Evolutionary conservation across 2,888 invertebrate species (phyloP).

Genomic region (Agrilus biguttatus): DNA sequence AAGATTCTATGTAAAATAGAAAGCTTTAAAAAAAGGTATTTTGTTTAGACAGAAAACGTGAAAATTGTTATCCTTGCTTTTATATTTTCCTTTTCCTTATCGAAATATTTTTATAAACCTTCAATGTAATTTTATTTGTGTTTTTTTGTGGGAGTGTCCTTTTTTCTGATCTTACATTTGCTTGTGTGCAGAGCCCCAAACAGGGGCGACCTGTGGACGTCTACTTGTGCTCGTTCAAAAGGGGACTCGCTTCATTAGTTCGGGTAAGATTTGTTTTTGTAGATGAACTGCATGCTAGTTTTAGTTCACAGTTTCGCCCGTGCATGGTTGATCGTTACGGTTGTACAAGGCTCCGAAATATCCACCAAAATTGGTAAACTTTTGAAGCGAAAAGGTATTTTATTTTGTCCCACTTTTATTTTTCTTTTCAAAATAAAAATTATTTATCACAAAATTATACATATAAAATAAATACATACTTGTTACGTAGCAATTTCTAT

Average conservation of each 20-base stretch:
- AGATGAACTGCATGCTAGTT: conserved; percentile 31
- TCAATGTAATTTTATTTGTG: too few relatives aligned
- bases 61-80: too few relatives aligned
- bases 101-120: too few relatives aligned
- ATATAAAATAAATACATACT: too few relatives aligned
- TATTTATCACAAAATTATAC: too few relatives aligned
- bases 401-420: background rate
- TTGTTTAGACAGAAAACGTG: too few relatives aligned
- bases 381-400: conserved; percentile 14
- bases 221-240: conserved; percentile 31
- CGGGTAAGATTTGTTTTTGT: conserved; percentile 24
- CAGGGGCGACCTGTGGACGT: conserved; percentile 28
- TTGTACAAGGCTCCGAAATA: conserved; percentile 20
- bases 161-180: conserved; percentile 3
- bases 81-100: too few relatives aligned
- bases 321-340: conserved; percentile 16
- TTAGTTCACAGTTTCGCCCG: conserved; percentile 27
- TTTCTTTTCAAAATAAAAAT: background rate
- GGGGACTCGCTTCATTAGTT: conserved; percentile 29
- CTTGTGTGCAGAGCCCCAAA: conserved; percentile 23
- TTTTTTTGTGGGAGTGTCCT: too few relatives aligned
- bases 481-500: too few relatives aligned
- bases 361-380: conserved; percentile 14
- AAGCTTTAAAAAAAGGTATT: too few relatives aligned
- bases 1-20: too few relatives aligned